Conservation (phyloP, 2,797 vertebrate genomes). For the Macrochelys suwanniensis region DNA sequence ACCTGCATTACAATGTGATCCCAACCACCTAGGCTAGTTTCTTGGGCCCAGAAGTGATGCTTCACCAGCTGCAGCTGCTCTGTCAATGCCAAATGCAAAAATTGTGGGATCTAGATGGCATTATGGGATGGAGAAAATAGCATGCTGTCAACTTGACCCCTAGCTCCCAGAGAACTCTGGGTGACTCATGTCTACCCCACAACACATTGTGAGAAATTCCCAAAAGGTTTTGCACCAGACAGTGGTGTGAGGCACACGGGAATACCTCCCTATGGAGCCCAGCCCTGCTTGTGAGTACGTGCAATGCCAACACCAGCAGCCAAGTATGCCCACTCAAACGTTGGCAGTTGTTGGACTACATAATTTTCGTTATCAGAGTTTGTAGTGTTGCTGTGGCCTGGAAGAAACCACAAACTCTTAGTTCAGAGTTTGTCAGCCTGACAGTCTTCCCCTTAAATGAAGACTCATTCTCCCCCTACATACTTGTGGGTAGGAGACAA, state of each 20-base stretch:
- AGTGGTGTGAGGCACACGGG: neutral
- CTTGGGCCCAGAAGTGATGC: too few species aligned
- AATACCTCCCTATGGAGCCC: neutral
- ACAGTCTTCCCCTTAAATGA: neutral
- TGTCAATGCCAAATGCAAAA: too few species aligned
- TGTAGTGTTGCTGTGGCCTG: neutral
- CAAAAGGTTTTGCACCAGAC: neutral
- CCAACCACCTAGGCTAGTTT: too few species aligned
- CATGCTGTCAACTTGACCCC: neutral
- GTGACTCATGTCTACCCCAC: neutral
- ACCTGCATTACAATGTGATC: too few species aligned
- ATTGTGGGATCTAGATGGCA: too few species aligned
- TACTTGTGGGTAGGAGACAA: neutral
- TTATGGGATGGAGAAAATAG: neutral
- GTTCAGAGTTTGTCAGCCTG: neutral
- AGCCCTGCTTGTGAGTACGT: neutral
- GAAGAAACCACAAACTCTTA: neutral
- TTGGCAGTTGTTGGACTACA: neutral
- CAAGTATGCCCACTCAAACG: too few species aligned
- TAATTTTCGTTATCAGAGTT: neutral
- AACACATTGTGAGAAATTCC: neutral
- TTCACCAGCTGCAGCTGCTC: too few species aligned
- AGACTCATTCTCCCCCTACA: neutral
- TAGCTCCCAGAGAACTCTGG: neutral
- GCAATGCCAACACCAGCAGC: neutral